These are phyloP conservation scores for Ophiothrix spiculata DNA, from an alignment of 35 echinoderm and acorn worm species.

Conservation along the genomic window DNA sequence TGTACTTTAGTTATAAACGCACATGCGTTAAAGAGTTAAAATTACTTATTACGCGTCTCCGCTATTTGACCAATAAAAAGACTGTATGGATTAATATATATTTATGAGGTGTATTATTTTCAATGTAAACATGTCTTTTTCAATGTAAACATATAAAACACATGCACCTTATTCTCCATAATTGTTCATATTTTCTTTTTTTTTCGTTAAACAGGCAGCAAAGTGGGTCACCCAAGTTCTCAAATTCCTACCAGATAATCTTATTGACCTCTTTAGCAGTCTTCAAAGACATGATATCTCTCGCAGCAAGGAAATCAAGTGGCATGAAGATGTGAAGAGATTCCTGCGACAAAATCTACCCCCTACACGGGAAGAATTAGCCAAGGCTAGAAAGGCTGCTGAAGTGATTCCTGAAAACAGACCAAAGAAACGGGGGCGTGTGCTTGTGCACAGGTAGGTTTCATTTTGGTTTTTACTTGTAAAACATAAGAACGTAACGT, in stretches of 20 bases:
- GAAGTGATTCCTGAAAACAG: slow-evolving; percentile 62
- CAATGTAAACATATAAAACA: no score
- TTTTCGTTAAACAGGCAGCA: slow-evolving; percentile 34
- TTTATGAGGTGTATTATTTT: background rate
- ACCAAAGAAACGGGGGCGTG: slow-evolving; percentile 63
- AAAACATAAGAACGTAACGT: no score
- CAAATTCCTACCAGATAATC: slow-evolving; percentile 76
- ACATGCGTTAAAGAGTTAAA: no score
- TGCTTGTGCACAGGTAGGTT: slow-evolving; percentile 71
- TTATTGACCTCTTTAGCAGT: slow-evolving; percentile 56
- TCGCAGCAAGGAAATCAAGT: slow-evolving; percentile 32
- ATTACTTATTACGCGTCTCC: no score
- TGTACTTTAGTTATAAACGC: no score
- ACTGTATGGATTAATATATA: no score
- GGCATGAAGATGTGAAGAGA: slow-evolving; percentile 67
- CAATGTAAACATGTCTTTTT: background rate
- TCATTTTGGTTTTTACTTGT: no score
- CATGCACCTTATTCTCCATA: no score
- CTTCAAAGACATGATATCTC: slow-evolving; percentile 25
- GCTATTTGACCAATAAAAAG: no score
- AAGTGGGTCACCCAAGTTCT: slow-evolving; percentile 77
- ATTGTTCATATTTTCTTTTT: background rate
- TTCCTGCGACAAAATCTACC: slow-evolving; percentile 59
- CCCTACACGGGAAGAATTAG: slow-evolving; percentile 57
- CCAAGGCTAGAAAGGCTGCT: slow-evolving; percentile 41